Conservation (phyloP, 1,140 invertebrate species). For the Drosophila varians region DNA sequence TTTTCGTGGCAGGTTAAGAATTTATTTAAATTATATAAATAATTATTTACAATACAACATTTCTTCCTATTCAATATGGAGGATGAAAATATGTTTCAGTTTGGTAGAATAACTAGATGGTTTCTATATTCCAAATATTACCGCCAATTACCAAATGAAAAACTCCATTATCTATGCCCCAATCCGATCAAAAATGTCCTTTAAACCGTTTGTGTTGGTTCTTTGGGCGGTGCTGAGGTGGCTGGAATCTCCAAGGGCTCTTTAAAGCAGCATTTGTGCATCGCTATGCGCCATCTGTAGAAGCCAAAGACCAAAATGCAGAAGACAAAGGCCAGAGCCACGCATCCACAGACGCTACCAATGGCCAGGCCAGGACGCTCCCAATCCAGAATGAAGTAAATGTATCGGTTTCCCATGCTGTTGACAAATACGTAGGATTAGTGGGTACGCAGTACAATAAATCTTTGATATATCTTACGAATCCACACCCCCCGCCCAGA, state of each 20-base stretch:
- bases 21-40: neutral
- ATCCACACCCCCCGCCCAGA: conserved; percentile 87
- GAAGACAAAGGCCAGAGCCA: conserved; percentile 49
- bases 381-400: conserved; percentile 75
- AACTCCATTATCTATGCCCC: too few species aligned
- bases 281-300: conserved; percentile 44
- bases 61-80: neutral
- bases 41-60: neutral
- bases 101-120: neutral
- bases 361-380: conserved; percentile 55
- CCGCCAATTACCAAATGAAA: neutral
- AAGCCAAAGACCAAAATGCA: conserved; percentile 55
- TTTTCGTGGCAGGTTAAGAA: neutral
- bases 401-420: conserved; percentile 59
- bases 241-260: conserved; percentile 28
- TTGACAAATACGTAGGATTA: neutral
- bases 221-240: neutral
- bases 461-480: conserved; percentile 78
- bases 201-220: conserved; percentile 21
- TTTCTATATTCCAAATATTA: neutral
- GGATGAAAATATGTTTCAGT: neutral
- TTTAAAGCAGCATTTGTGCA: conserved; percentile 23
- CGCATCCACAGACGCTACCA: conserved; percentile 56
- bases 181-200: neutral
- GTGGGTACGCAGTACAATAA: too few species aligned